These are phyloP conservation scores for Eptesicus fuscus DNA, from an alignment of 2,113 vertebrate genomes.

Conservation along the genomic window DNA sequence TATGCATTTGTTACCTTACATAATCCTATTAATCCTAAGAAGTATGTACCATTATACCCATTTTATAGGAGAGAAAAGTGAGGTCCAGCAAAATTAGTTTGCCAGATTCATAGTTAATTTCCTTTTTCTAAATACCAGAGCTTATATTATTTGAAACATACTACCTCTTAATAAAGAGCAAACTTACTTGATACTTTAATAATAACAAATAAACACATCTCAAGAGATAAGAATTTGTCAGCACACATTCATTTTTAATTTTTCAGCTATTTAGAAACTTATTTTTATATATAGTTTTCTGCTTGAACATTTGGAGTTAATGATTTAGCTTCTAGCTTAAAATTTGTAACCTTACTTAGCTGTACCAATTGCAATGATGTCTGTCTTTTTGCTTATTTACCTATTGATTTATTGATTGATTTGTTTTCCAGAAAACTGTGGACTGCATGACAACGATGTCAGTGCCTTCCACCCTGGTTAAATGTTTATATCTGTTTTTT, in stretches of 20 bases:
- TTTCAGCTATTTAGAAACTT: neutral
- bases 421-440: constrained; percentile 94
- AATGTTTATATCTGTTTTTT: constrained; percentile 99
- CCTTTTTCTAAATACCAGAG: neutral
- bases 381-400: neutral
- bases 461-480: constrained; percentile 98
- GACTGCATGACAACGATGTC: constrained; percentile 99
- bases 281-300: neutral
- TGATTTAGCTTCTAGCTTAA: neutral
- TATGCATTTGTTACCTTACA: neutral
- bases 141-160: neutral
- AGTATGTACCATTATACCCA: neutral
- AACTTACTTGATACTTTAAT: neutral
- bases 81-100: neutral
- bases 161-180: neutral
- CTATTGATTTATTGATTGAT: constrained; percentile 12
- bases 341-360: neutral
- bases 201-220: neutral
- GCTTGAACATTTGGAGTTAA: neutral
- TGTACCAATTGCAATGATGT: neutral
- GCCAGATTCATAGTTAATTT: neutral
- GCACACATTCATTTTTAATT: neutral
- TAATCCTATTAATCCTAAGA: neutral
- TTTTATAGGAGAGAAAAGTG: neutral
- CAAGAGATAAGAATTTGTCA: neutral